Evolutionary conservation across 2,113 vertebrate genomes (phyloP).

Genomic region (Nicator chloris): DNA sequence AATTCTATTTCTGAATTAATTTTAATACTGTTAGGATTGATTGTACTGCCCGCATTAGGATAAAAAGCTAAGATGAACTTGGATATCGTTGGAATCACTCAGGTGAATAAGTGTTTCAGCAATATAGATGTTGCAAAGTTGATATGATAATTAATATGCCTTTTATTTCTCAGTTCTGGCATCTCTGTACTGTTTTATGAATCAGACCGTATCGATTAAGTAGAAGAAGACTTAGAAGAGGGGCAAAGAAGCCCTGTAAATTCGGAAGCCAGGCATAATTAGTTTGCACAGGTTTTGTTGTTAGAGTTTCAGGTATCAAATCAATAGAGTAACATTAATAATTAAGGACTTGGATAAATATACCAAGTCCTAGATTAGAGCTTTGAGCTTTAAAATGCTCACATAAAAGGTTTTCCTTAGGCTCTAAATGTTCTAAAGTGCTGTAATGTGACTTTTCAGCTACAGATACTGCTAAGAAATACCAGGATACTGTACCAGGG

Average conservation of each 20-base stretch:
- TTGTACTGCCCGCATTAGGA: neutral
- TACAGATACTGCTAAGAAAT: conserved; percentile 56
- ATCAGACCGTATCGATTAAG: conserved; percentile 64
- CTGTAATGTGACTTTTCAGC: conserved; percentile 56
- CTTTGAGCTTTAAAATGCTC: conserved; percentile 72
- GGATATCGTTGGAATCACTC: neutral
- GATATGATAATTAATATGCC: neutral
- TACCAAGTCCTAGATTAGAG: conserved; percentile 73
- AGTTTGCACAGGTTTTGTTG: conserved; percentile 74
- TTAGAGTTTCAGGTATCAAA: conserved; percentile 73
- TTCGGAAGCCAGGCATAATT: conserved; percentile 69
- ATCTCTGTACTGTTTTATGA: conserved; percentile 56
- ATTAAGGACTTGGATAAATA: conserved; percentile 76
- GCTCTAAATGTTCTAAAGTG: conserved; percentile 56
- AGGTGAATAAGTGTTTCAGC: neutral
- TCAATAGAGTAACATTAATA: conserved; percentile 76
- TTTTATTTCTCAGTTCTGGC: conserved; percentile 33
- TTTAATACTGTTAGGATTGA: neutral
- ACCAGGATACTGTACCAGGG: neutral
- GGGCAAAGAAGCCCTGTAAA: conserved; percentile 60
- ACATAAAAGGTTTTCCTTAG: conserved; percentile 57
- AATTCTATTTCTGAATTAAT: neutral
- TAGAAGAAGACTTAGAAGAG: conserved; percentile 48
- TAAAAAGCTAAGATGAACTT: neutral
- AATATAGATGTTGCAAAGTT: neutral